Conservation (phyloP, 2,888 invertebrate genomes). For the Timema cristinae region DNA sequence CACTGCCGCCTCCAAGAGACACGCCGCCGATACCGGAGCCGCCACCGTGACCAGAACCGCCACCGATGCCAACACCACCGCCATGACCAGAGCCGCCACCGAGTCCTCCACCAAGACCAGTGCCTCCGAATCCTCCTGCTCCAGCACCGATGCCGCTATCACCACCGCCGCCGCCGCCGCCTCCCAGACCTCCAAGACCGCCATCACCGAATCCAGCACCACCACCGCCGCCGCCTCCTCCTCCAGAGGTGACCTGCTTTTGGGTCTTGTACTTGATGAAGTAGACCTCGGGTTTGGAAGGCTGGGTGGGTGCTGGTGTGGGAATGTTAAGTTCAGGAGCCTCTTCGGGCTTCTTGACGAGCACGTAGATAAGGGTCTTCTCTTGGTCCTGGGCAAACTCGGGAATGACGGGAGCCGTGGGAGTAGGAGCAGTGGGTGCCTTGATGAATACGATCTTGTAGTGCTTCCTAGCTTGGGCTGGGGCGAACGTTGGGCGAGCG, state of each 20-base stretch:
- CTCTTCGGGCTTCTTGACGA: slow-evolving; percentile 85
- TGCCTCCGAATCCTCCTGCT: slow-evolving; percentile 29
- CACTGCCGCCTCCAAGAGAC: slow-evolving; percentile 33
- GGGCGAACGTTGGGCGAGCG: slow-evolving; percentile 50
- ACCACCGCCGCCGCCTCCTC: slow-evolving; percentile 43
- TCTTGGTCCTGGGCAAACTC: slow-evolving; percentile 72
- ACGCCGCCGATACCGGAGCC: slow-evolving; percentile 24
- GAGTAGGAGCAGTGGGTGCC: slow-evolving; percentile 79
- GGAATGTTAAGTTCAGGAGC: slow-evolving; percentile 77
- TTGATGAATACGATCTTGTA: slow-evolving; percentile 93
- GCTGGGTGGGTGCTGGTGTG: slow-evolving; percentile 75
- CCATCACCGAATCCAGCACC: slow-evolving; percentile 41
- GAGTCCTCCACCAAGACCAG: slow-evolving; percentile 25
- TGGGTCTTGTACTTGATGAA: slow-evolving; percentile 82
- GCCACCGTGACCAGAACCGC: slow-evolving; percentile 25
- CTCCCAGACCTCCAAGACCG: slow-evolving; percentile 35
- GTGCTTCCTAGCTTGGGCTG: slow-evolving; percentile 66
- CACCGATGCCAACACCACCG: slow-evolving; percentile 36
- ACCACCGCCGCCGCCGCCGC: slow-evolving; percentile 40
- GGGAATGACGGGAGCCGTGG: slow-evolving; percentile 70
- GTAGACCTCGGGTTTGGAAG: slow-evolving; percentile 86
- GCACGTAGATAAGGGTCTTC: slow-evolving; percentile 82
- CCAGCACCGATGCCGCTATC: slow-evolving; percentile 38
- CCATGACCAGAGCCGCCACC: slow-evolving; percentile 34
- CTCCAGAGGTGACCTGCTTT: slow-evolving; percentile 42